Evolutionary conservation across 2,888 invertebrate genomes (phyloP), one percentile per base, ranked within the genome.

Genomic region (Leptopilina drosophilae): DNA sequence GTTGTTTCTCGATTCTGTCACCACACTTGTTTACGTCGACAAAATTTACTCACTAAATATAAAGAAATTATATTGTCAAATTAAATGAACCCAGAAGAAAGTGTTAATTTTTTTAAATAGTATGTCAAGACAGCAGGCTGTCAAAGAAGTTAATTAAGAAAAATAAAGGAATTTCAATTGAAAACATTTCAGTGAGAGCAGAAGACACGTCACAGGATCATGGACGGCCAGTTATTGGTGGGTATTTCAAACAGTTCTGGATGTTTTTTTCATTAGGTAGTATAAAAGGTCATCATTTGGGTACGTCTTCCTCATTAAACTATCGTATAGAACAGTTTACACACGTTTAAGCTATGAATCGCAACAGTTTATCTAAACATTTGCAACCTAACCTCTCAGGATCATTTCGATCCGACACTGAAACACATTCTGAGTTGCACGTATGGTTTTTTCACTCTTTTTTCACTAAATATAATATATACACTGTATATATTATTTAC

Each of bases 201-300:
- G 53, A 73, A 73, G 69, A 81, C 83, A 81, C 83, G 84, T 83
- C 81, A 84, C 82, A 82, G 84, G 84, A 87, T 85, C 80, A 90
- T 90, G 90, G 87, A 90, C 82, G 88, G 88, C 78, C 89, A 90
- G 83, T 83, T 88, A 82, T 86, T 88, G 88, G 90, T 90, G 85
- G 85, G 87, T 87, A 83, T 84, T 80, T 81, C 73, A 42, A 53
- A 26, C 67, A 79, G 75, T 83, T 77, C 77, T 26, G 65, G 26
- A 42, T 12, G 53, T 76, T 65, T 77, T 80, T 79, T 53, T 78
- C 40, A 64, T 77, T 49, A 14, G 64, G 67, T 59, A 14, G 33
- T 82, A 78, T 77, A 78, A 83, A 84, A 85, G 84, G 83, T 81
- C 84, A 78, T 26, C 69, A 26, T 78, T 67, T 46, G 76, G 78